Evolutionary conservation across 2,797 vertebrate genomes (phyloP).

Genomic region (Taenioides sp.): DNA sequence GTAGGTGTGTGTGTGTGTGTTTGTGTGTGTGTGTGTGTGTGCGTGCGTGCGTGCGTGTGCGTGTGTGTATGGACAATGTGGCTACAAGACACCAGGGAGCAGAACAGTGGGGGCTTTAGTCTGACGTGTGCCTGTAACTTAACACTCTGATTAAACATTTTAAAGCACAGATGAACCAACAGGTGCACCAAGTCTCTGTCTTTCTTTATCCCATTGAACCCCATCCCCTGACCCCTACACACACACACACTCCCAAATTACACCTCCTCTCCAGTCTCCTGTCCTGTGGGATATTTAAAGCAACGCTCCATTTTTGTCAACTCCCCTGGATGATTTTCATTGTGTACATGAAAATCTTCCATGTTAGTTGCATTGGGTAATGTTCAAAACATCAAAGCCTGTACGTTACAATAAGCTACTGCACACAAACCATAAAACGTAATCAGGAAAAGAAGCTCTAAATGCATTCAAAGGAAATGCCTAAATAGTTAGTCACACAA

Average conservation of each 20-base stretch:
- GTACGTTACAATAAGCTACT: conserved; percentile 24
- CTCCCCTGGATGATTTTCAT: conserved; percentile 22
- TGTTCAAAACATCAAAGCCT: conserved; percentile 28
- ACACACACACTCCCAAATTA: conserved; percentile 16
- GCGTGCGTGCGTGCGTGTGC: conserved; percentile 20
- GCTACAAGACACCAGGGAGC: conserved; percentile 62
- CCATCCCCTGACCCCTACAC: conserved; percentile 4
- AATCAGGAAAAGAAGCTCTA: conserved; percentile 16
- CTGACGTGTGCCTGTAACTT: conserved; percentile 64
- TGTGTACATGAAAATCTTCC: background rate
- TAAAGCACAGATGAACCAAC: conserved; percentile 76
- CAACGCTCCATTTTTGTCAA: conserved; percentile 55
- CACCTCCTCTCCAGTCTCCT: conserved; percentile 51
- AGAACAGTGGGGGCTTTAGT: conserved; percentile 57
- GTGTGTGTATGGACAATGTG: conserved; percentile 53
- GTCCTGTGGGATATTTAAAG: conserved; percentile 70
- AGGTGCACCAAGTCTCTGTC: conserved; percentile 70
- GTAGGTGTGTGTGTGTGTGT: too few relatives aligned
- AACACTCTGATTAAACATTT: conserved; percentile 77
- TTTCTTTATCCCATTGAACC: conserved; percentile 27
- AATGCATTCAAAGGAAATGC: conserved; percentile 28
- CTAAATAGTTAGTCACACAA: conserved; percentile 28
- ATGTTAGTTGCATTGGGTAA: conserved; percentile 22
- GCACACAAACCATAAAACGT: conserved; percentile 19
- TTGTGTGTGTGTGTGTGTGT: conserved; percentile 13